Percentiles rank a stretch among this genome's conserved stretches.
Conservation (phyloP, 1,140 invertebrate species). For the Campoletis sonorensis region DNA sequence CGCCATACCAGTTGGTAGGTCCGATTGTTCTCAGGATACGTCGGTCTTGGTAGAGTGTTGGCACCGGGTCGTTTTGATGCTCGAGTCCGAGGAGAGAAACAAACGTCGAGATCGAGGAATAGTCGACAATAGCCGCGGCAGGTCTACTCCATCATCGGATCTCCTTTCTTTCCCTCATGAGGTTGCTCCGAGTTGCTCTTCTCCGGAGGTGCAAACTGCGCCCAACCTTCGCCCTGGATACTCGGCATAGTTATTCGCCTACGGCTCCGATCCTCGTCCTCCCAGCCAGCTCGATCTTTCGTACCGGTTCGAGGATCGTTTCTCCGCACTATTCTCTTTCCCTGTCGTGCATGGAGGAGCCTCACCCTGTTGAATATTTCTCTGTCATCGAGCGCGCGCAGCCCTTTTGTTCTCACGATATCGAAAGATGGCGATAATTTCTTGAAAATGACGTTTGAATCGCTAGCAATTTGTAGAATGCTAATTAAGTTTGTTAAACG, state of each 20-base stretch:
- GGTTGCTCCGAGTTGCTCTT: constrained; percentile 35
- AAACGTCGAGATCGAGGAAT: neutral
- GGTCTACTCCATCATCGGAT: too few species aligned
- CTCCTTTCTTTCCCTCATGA: neutral
- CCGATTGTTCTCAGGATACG: constrained; percentile 74
- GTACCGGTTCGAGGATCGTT: too few species aligned
- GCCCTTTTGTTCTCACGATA: constrained; percentile 8
- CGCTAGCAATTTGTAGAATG: too few species aligned
- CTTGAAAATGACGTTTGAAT: too few species aligned
- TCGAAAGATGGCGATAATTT: too few species aligned
- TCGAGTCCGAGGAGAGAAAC: neutral
- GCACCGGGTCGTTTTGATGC: too few species aligned
- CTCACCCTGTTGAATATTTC: too few species aligned
- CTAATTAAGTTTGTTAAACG: too few species aligned
- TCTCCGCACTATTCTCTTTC: constrained; percentile 42
- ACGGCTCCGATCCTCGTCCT: constrained; percentile 61
- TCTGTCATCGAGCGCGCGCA: too few species aligned
- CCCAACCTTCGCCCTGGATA: constrained; percentile 73
- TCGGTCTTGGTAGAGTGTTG: neutral
- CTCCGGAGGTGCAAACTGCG: constrained; percentile 43
- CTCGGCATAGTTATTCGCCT: constrained; percentile 71
- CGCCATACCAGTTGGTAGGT: constrained; percentile 66
- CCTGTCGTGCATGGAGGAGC: neutral
- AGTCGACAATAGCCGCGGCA: neutral
- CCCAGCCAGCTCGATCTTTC: neutral